phyloP scores from a whole-genome alignment of 2,113 vertebrate species.

The Oreocharis arfaki region DNA sequence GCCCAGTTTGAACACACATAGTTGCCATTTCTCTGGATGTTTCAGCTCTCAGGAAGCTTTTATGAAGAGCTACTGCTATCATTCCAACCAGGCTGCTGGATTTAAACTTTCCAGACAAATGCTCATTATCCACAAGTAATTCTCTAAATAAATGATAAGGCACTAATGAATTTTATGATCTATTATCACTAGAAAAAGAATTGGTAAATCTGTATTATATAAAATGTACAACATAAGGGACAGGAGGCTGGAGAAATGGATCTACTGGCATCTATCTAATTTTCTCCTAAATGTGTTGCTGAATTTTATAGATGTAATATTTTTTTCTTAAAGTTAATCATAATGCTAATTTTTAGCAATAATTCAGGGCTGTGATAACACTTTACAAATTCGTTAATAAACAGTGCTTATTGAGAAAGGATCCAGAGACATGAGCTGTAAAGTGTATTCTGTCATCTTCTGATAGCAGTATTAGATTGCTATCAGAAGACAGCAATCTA shows the following conservation, averaged over 20 bases:
- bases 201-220: background rate
- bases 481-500: background rate
- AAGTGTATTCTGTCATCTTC: background rate
- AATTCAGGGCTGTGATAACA: background rate
- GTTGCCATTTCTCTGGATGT: background rate
- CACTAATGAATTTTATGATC: background rate
- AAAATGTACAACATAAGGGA: background rate
- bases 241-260: background rate
- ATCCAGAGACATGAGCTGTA: background rate
- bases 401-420: background rate
- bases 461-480: background rate
- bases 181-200: background rate
- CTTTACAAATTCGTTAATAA: background rate
- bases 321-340: background rate
- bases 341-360: background rate
- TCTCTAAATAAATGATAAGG: background rate
- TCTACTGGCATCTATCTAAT: background rate
- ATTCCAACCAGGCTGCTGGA: background rate
- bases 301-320: background rate
- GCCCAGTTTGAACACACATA: background rate
- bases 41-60: background rate
- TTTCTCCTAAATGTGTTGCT: background rate
- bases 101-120: background rate
- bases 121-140: background rate
- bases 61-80: background rate